Evolutionary conservation across 2,113 vertebrate species (phyloP).

Genomic region (mouse (Mus musculus)): GRCm39 chr14:102598001-102598500

Average conservation of each 20-base stretch:
- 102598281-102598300: neutral
- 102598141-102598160: neutral
- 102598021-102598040: neutral
- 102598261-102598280: neutral
- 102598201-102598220: neutral
- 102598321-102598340: fast-evolving
- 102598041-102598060: neutral
- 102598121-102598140: neutral
- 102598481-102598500: neutral
- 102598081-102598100: neutral
- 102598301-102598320: neutral
- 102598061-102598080: neutral
- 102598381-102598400: neutral
- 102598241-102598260: neutral
- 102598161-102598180: neutral
- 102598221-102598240: constrained; percentile 6
- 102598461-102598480: neutral
- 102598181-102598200: neutral
- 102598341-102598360: neutral
- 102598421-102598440: neutral
- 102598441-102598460: neutral
- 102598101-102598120: neutral
- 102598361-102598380: neutral
- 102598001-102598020: neutral
- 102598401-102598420: neutral